These are phyloP conservation scores for Hystrix cristata DNA, from an alignment of 2,113 vertebrate species.

Conservation along the genomic window DNA sequence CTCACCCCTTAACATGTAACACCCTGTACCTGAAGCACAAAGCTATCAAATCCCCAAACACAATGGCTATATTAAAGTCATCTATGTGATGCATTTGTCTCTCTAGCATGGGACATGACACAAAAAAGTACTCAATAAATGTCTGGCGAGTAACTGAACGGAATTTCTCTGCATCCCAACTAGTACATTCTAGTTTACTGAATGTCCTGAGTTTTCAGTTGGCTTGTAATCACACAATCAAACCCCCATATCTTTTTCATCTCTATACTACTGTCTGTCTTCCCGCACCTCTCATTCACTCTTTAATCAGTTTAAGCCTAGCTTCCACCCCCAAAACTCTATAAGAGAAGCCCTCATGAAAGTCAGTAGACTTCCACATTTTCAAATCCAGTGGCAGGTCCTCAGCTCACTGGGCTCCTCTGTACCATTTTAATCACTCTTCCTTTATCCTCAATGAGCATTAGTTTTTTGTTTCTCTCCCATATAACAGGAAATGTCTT, in stretches of 20 bases:
- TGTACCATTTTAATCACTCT: not conserved
- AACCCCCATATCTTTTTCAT: not conserved
- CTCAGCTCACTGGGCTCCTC: not conserved
- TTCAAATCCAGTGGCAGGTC: not conserved
- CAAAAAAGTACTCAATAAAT: not conserved
- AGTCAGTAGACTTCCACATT: not conserved
- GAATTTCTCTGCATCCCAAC: conserved; percentile 11
- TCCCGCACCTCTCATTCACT: not conserved
- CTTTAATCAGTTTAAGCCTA: not conserved
- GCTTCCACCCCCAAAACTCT: not conserved
- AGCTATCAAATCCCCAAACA: not conserved
- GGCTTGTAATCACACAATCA: not conserved
- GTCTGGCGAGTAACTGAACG: not conserved
- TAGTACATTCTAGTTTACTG: not conserved
- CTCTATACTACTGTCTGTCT: not conserved
- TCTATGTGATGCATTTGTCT: not conserved
- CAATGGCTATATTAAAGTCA: not conserved
- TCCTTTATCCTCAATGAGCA: not conserved
- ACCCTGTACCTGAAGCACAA: not conserved
- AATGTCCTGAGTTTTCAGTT: not conserved
- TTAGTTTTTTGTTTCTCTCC: not conserved
- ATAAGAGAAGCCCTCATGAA: not conserved
- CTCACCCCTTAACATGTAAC: not conserved
- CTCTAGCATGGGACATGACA: not conserved
- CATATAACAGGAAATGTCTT: not conserved